Percentiles rank a stretch among this genome's conserved stretches.
Conservation (phyloP, 2,113 vertebrate genomes). For the Ardeotis arabs region DNA sequence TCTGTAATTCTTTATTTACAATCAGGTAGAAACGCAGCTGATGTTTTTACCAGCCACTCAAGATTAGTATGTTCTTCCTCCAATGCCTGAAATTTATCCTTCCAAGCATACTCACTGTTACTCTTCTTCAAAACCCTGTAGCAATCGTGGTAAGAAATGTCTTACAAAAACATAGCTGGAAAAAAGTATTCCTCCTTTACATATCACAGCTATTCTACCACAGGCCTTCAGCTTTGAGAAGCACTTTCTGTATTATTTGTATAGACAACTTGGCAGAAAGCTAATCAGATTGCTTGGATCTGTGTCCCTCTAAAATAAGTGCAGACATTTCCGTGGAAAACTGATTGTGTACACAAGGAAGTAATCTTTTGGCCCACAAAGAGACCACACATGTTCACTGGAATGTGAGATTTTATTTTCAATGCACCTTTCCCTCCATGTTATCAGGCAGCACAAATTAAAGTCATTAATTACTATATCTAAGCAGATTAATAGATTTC, state of each 20-base stretch:
- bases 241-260: neutral
- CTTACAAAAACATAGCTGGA: neutral
- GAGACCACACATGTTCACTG: slow-evolving; percentile 4
- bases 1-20: neutral
- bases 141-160: neutral
- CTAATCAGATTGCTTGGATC: neutral
- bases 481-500: neutral
- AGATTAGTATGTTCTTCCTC: neutral
- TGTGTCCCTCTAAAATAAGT: neutral
- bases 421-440: neutral
- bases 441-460: neutral
- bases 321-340: neutral
- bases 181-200: neutral
- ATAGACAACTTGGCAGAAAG: slow-evolving; percentile 17
- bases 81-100: neutral
- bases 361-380: neutral
- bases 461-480: neutral
- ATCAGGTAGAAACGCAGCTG: neutral
- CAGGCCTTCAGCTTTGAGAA: neutral
- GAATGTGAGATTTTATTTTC: neutral
- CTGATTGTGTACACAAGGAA: neutral
- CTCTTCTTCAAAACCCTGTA: neutral
- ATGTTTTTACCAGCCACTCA: neutral
- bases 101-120: neutral
- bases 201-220: neutral